phyloP scores from a whole-genome alignment of 2,888 invertebrate genomes.

The Stegana nigrithorax region DNA sequence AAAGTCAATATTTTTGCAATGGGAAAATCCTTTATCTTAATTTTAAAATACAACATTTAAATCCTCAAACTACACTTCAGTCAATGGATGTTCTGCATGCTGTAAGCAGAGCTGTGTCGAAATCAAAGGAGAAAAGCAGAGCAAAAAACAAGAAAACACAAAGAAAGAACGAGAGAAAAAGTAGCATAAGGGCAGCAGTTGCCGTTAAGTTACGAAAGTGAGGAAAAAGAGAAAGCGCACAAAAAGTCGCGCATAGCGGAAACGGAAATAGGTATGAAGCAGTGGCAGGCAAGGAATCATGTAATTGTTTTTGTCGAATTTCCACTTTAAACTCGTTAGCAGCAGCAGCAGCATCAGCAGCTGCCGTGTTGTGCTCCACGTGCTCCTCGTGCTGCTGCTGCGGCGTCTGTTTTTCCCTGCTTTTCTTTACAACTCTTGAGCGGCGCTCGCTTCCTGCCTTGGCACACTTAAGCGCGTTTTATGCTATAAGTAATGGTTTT shows the following conservation, averaged over 20 bases:
- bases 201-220: background rate
- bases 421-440: background rate
- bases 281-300: background rate
- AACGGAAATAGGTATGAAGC: constrained; percentile 5
- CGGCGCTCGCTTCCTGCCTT: background rate
- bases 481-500: too few species aligned
- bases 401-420: background rate
- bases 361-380: too few species aligned
- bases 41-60: constrained; percentile 21
- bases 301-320: constrained; percentile 18
- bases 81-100: background rate
- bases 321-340: constrained; percentile 14
- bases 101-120: background rate
- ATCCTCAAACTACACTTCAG: constrained; percentile 5
- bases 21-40: constrained; percentile 11
- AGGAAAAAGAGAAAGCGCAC: background rate
- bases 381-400: background rate
- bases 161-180: background rate
- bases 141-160: background rate
- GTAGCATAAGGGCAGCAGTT: background rate
- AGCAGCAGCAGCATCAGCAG: background rate
- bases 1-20: constrained; percentile 18
- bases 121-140: background rate
- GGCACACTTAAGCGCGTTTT: background rate
- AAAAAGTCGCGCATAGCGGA: background rate